phyloP scores from a whole-genome alignment of 2,888 invertebrate species.

The Notodonta ziczac region DNA sequence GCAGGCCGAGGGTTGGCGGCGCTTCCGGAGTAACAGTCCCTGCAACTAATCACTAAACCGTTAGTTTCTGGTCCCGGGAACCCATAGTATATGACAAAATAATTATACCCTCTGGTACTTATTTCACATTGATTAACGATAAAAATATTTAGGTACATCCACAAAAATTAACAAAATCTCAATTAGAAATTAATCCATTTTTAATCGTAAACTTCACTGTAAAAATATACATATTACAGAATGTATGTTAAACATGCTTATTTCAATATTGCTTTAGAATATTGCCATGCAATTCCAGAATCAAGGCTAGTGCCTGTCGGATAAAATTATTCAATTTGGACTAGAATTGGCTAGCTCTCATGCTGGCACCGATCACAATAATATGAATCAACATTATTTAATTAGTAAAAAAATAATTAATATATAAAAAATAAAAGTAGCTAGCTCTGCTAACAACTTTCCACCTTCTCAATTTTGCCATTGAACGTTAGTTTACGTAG shows the following conservation, averaged over 20 bases:
- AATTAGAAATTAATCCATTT: background rate
- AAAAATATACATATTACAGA: background rate
- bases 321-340: background rate
- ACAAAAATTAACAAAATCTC: background rate
- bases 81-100: background rate
- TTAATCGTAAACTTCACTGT: background rate
- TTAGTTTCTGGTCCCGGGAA: constrained; percentile 43
- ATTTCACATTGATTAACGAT: background rate
- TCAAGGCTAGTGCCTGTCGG: background rate
- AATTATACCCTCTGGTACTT: background rate
- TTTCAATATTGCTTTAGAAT: background rate
- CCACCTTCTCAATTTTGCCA: constrained; percentile 9
- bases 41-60: constrained; percentile 64
- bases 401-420: background rate
- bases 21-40: constrained; percentile 60
- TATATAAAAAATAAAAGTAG: background rate
- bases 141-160: background rate
- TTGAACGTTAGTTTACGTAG: constrained; percentile 8
- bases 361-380: background rate
- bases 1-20: constrained; percentile 73
- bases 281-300: background rate
- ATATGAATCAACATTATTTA: background rate
- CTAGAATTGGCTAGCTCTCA: background rate
- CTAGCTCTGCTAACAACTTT: background rate
- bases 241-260: background rate